Evolutionary conservation across 2,113 vertebrate genomes (phyloP), one percentile per base, ranked within the genome.

Genomic region (Lagopus muta): DNA sequence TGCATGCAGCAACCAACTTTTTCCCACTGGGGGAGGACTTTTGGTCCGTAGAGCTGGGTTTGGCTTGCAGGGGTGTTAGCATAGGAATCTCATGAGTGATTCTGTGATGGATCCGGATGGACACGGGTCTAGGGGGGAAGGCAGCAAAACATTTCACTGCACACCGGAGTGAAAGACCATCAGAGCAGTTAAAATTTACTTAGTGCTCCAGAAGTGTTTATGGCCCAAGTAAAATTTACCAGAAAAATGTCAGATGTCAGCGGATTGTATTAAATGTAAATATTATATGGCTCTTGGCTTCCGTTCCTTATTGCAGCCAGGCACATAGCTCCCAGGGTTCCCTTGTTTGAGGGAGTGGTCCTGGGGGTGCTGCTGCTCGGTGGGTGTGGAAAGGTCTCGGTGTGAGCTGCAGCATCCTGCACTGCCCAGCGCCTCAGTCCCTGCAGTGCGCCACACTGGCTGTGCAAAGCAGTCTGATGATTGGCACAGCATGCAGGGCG

Each of bases 231-330:
- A 95, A 91, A 96, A 96, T 97, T 95, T 97, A 94, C 96, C 89
- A 81, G 94, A 96, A 95, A 97, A 97, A 97, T 96, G 96, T 96
- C 94, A 95, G 89, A 78, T 96, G 94, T 95, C 95, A 92, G 91
- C 71, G 75, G 92, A 91, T 93, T 82, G 93, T 95, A 97, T 97
- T 96, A 97, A 96, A 96, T 96, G 96, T 95, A 97, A 97, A 95
- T 95, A 96, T 95, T 97, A 83, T 8, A 93, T 79, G 77, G 82
- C 57, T 86, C 10, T 0, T 61, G 92, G 75, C 61, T 36, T 91
- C 72, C 3, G 10, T 64, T 88, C 83, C 88, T 93, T 80, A 93
- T 81, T 93, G 93, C 87, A 75, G 91, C 64, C 73, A 42, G 88
- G 71, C 94, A 91, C 47, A 21, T 48, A 80, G 79, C 55, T 88